Percentiles rank a stretch among this genome's conserved stretches.
These are phyloP conservation scores for Syngnathus scovelli DNA, from an alignment of 2,113 vertebrate species.

Conservation along the genomic window DNA sequence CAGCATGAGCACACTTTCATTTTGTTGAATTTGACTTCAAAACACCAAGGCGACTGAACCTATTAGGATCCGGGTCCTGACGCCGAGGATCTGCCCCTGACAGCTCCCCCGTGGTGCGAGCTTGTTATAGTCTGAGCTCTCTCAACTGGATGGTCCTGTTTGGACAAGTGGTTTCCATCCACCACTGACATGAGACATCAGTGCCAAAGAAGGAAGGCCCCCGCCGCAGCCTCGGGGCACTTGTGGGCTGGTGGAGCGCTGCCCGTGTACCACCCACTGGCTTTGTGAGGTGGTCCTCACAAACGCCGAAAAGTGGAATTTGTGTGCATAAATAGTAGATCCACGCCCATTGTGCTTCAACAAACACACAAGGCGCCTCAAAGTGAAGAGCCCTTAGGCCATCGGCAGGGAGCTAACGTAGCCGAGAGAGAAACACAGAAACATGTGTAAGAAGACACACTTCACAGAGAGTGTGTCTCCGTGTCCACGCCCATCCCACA, in stretches of 20 bases:
- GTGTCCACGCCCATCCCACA: slow-evolving; percentile 43
- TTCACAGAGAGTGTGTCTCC: slow-evolving; percentile 55
- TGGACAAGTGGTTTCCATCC: slow-evolving; percentile 76
- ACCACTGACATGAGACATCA: slow-evolving; percentile 33
- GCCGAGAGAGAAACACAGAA: slow-evolving; percentile 61
- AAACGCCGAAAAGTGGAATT: slow-evolving; percentile 13
- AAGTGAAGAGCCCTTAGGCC: slow-evolving; percentile 53
- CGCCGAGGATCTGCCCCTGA: slow-evolving; percentile 44
- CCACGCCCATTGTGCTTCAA: slow-evolving; percentile 21
- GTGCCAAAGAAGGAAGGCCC: slow-evolving; percentile 27
- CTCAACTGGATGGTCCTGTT: slow-evolving; percentile 58
- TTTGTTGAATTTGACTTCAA: slow-evolving; percentile 45
- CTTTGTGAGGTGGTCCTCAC: slow-evolving; percentile 28
- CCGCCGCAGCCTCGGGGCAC: slow-evolving; percentile 39
- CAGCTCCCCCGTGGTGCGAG: slow-evolving; percentile 52
- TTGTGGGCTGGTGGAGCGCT: slow-evolving; percentile 26
- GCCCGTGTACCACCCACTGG: slow-evolving; percentile 47
- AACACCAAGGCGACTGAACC: slow-evolving; percentile 41
- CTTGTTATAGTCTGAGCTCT: slow-evolving; percentile 49
- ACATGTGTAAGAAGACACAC: slow-evolving; percentile 68
- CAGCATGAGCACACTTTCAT: slow-evolving; percentile 45
- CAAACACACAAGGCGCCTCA: slow-evolving; percentile 41
- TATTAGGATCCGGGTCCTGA: slow-evolving; percentile 52
- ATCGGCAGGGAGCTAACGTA: slow-evolving; percentile 41
- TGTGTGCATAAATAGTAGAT: slow-evolving; percentile 7